Evolutionary conservation across 2,888 invertebrate genomes (phyloP).

Genomic region (Syrista parreyssii): DNA sequence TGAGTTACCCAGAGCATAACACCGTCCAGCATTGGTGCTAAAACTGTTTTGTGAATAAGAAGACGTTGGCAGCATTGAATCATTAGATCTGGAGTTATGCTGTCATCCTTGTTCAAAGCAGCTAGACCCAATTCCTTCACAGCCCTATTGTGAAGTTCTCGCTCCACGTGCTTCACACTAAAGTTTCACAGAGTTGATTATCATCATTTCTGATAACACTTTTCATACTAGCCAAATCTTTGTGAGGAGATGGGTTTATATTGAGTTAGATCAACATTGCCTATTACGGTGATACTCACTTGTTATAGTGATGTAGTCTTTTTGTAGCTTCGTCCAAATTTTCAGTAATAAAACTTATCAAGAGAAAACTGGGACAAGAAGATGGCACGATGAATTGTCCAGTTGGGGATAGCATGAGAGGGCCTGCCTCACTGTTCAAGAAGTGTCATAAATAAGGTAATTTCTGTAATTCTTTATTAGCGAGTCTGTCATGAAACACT

Average conservation of each 20-base stretch:
- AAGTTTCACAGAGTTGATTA: constrained; percentile 35
- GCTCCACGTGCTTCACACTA: constrained; percentile 86
- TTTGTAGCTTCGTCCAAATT: constrained; percentile 81
- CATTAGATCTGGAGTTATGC: constrained; percentile 90
- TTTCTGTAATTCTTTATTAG: background rate
- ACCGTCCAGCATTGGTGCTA: constrained; percentile 71
- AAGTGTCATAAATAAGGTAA: constrained; percentile 15
- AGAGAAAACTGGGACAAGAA: constrained; percentile 87
- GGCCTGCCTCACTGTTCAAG: constrained; percentile 85
- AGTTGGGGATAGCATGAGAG: constrained; percentile 91
- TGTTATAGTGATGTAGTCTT: constrained; percentile 79
- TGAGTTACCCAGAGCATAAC: constrained; percentile 85
- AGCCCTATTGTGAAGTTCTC: constrained; percentile 77
- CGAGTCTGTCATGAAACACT: constrained; percentile 58
- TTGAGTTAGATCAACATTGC: too few relatives aligned
- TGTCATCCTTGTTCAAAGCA: constrained; percentile 89
- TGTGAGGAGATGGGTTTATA: too few relatives aligned
- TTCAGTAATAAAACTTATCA: constrained; percentile 85
- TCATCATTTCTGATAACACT: background rate
- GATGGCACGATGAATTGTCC: constrained; percentile 94
- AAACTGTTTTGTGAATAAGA: constrained; percentile 67
- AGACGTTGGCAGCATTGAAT: constrained; percentile 84
- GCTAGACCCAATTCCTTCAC: constrained; percentile 75
- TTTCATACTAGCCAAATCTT: too few relatives aligned
- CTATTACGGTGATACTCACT: constrained; percentile 68